These are phyloP conservation scores for Astreopora myriophthalma DNA, from an alignment of 64 coral and sea anemone genomes.

Conservation along the genomic window DNA sequence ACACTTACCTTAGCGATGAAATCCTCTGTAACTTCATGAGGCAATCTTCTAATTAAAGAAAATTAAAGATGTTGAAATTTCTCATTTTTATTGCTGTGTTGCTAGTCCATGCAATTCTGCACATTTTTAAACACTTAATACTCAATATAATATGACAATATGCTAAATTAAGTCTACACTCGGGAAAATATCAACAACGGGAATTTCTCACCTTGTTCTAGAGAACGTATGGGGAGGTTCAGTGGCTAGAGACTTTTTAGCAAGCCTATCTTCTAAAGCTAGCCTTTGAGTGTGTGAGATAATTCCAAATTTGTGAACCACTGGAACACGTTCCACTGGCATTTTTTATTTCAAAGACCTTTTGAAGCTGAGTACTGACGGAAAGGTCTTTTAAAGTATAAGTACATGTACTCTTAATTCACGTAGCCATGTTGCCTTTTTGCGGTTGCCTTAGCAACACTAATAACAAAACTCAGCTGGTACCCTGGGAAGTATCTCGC, in stretches of 20 bases:
- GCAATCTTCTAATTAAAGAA: conserved; percentile 33
- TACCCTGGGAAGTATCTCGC: neutral
- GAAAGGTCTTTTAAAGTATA: no score
- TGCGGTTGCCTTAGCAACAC: conserved; percentile 14
- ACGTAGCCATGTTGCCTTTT: neutral
- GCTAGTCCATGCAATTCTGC: no score
- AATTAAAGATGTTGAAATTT: neutral
- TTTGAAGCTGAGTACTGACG: neutral
- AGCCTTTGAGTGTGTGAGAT: conserved; percentile 96
- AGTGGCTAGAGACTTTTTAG: conserved; percentile 57
- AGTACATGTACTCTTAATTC: no score
- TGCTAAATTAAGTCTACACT: no score
- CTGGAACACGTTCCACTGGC: conserved; percentile 85
- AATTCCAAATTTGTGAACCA: conserved; percentile 97
- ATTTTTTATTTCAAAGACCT: conserved; percentile 12
- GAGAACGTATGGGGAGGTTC: conserved; percentile 56
- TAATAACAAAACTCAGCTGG: neutral
- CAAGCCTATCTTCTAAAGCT: conserved; percentile 76
- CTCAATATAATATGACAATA: no score
- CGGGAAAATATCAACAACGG: no score
- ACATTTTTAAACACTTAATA: no score
- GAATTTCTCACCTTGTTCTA: conserved; percentile 63
- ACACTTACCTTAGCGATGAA: conserved; percentile 83
- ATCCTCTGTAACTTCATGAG: conserved; percentile 85
- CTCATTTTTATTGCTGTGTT: neutral